A percentile compares a stretch with the other conserved stretches of the same genome.
Conservation (phyloP, 2,797 vertebrate species). For the Sebastes flavidus region DNA sequence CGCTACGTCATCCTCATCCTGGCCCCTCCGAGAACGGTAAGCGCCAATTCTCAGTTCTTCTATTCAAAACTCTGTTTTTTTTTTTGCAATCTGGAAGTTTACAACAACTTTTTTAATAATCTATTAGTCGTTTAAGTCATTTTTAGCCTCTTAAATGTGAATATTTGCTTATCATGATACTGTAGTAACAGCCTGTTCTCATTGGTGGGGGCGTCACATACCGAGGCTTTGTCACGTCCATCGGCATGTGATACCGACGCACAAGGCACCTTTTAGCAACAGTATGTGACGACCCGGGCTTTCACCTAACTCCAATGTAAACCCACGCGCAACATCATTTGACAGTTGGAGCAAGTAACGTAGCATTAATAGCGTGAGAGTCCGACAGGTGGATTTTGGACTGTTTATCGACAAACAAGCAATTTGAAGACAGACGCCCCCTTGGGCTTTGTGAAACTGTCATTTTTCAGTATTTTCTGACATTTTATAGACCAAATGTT, state of each 20-base stretch:
- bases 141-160: background rate
- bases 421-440: background rate
- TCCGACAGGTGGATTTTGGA: background rate
- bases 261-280: no score
- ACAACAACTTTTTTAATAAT: no score
- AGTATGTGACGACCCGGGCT: no score
- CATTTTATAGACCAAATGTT: background rate
- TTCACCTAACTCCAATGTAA: no score
- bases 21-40: slow-evolving; percentile 91
- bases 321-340: no score
- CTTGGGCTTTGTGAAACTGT: background rate
- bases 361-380: no score
- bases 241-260: no score
- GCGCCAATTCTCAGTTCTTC: background rate
- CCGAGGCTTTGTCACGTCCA: no score
- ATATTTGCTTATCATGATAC: background rate
- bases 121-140: background rate
- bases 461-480: background rate
- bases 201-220: no score
- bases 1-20: slow-evolving; percentile 92
- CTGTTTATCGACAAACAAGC: background rate
- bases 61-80: background rate
- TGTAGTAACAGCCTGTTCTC: no score
- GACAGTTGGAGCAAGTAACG: no score
- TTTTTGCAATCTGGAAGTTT: background rate